Conservation (phyloP, 2,797 vertebrate species). For the Chrysocyon brachyurus region DNA sequence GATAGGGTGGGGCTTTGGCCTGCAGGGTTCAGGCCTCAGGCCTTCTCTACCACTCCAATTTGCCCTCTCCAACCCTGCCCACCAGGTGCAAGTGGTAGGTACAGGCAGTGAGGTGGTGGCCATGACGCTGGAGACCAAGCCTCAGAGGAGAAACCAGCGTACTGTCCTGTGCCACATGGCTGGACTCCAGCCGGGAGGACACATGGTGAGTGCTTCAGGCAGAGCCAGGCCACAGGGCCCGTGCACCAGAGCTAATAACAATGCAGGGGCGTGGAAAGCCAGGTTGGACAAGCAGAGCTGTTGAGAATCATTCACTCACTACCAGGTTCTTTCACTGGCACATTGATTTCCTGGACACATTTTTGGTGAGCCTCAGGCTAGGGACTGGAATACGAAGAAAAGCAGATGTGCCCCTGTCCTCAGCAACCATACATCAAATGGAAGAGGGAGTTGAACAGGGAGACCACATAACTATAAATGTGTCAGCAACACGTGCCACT, state of each 20-base stretch:
- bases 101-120: constrained; percentile 92
- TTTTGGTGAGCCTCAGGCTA: background rate
- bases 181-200: constrained; percentile 78
- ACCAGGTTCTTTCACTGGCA: background rate
- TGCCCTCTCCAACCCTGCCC: background rate
- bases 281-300: background rate
- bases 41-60: background rate
- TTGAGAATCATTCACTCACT: background rate
- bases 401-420: background rate
- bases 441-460: background rate
- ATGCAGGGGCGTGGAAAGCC: background rate
- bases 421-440: background rate
- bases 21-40: background rate
- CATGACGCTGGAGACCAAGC: constrained; percentile 96
- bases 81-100: constrained; percentile 94
- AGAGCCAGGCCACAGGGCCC: background rate
- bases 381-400: background rate
- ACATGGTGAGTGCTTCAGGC: constrained; percentile 78
- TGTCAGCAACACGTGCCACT: background rate
- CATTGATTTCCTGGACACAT: background rate
- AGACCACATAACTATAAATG: background rate
- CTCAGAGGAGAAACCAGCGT: constrained; percentile 93
- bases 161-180: constrained; percentile 94
- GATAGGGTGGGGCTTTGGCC: background rate
- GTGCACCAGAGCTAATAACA: background rate